Evolutionary conservation across 2,113 vertebrate species (phyloP).

Genomic region (Tachycineta bicolor): DNA sequence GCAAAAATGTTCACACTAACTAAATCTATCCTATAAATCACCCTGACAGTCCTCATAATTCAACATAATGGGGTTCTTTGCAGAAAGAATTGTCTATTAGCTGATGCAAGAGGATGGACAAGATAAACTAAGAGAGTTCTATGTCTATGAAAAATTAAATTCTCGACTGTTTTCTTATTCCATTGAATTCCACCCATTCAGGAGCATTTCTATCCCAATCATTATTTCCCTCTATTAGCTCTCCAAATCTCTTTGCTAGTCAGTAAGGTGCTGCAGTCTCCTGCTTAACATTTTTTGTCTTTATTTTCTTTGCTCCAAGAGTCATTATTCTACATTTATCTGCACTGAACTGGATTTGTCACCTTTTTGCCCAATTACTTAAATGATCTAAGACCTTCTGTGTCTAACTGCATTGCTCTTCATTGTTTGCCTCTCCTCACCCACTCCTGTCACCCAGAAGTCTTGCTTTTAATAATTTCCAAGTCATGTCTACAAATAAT

Average conservation of each 20-base stretch:
- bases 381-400: constrained; percentile 54
- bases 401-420: constrained; percentile 36
- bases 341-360: constrained; percentile 27
- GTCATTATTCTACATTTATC: constrained; percentile 43
- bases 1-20: constrained; percentile 24
- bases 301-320: neutral
- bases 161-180: neutral
- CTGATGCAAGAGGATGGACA: constrained; percentile 31
- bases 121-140: constrained; percentile 6
- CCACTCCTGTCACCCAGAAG: neutral
- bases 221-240: neutral
- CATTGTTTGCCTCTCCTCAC: constrained; percentile 37
- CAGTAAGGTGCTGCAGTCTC: neutral
- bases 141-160: constrained; percentile 11
- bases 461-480: neutral
- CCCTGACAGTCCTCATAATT: constrained; percentile 53
- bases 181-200: neutral
- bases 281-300: neutral
- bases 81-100: constrained; percentile 33
- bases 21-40: constrained; percentile 60
- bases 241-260: neutral
- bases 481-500: constrained; percentile 38
- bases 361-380: constrained; percentile 59
- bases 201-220: neutral
- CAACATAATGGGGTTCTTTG: constrained; percentile 34